Percentiles rank a stretch among this genome's conserved stretches.
phyloP scores from a whole-genome alignment of 2,113 vertebrate species.

The Echinops telfairi region DNA sequence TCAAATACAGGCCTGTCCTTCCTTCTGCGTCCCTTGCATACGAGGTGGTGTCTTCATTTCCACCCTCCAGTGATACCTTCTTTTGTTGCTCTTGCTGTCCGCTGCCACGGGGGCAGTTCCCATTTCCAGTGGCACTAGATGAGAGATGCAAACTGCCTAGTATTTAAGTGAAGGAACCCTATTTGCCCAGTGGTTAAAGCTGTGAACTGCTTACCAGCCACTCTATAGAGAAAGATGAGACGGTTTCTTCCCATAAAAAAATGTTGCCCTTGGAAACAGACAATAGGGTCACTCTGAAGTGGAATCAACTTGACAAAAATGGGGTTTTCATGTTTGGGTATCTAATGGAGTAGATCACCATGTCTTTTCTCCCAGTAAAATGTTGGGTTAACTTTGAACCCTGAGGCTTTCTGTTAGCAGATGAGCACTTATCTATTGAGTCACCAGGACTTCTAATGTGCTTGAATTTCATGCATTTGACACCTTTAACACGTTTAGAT shows the following conservation, averaged over 20 bases:
- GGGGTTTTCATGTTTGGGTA: not conserved
- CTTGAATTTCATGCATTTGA: not conserved
- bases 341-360: not conserved
- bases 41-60: not conserved
- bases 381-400: not conserved
- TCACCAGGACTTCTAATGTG: not conserved
- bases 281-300: too few relatives aligned
- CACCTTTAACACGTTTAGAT: not conserved
- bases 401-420: not conserved
- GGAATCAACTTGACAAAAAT: too few relatives aligned
- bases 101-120: too few relatives aligned
- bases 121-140: not conserved
- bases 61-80: not conserved
- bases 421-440: not conserved
- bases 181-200: too few relatives aligned
- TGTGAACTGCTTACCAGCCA: too few relatives aligned
- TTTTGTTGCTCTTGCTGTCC: not conserved
- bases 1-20: not conserved
- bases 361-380: not conserved
- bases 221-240: too few relatives aligned
- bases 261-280: too few relatives aligned
- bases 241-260: too few relatives aligned
- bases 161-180: too few relatives aligned
- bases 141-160: not conserved
- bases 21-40: not conserved